phyloP scores from a whole-genome alignment of 2,113 vertebrate species.

The Ammodytes marinus region DNA sequence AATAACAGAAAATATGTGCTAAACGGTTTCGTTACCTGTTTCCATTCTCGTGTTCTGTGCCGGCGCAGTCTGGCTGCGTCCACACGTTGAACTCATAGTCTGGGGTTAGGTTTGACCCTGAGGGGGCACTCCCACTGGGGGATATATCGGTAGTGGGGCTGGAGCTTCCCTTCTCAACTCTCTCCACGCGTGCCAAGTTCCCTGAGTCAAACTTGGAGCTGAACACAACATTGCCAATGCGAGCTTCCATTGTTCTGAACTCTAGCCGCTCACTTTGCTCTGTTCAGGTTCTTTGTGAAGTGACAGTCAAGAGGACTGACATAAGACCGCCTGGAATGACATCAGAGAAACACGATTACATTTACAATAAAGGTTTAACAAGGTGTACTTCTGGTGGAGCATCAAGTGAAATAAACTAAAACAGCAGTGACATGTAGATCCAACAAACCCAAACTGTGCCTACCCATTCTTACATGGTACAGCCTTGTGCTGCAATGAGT shows the following conservation, averaged over 20 bases:
- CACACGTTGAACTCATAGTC: constrained; percentile 97
- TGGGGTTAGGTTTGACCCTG: constrained; percentile 66
- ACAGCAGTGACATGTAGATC: background rate
- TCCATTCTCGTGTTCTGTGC: constrained; percentile 93
- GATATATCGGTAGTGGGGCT: constrained; percentile 63
- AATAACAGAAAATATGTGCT: background rate
- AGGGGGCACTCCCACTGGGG: constrained; percentile 30
- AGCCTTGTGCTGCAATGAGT: background rate
- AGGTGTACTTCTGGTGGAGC: background rate
- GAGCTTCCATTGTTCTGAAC: constrained; percentile 84
- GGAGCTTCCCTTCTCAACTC: constrained; percentile 78
- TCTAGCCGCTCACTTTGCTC: constrained; percentile 17
- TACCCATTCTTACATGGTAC: background rate
- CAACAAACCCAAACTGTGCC: background rate
- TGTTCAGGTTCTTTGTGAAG: background rate
- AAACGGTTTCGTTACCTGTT: constrained; percentile 87
- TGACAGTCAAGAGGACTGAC: constrained; percentile 33
- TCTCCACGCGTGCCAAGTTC: constrained; percentile 92
- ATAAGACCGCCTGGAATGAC: constrained; percentile 24
- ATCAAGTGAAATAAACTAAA: background rate
- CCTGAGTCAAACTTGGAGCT: constrained; percentile 96
- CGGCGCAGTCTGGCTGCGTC: constrained; percentile 94
- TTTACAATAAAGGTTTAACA: background rate
- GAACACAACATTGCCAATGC: constrained; percentile 90
- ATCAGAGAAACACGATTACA: background rate